Conservation (phyloP, 2,888 invertebrate genomes). For the Ecliptopera silaceata region DNA sequence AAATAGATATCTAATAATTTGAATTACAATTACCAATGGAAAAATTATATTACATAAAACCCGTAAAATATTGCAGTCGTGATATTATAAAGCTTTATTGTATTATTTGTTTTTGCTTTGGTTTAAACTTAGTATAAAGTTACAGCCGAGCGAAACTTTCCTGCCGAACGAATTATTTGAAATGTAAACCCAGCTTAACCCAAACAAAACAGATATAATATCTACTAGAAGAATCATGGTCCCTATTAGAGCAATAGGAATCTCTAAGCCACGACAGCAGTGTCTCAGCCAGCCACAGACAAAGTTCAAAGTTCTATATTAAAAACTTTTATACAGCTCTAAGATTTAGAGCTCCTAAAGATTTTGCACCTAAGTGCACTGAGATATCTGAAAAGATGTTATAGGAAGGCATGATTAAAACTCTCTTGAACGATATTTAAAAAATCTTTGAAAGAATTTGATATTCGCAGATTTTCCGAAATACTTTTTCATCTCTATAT, state of each 20-base stretch:
- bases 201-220: conserved; percentile 7
- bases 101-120: background rate
- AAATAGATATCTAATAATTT: no score
- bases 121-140: background rate
- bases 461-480: no score
- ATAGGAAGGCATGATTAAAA: no score
- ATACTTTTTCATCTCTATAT: no score
- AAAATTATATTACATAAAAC: no score
- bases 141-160: background rate
- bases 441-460: no score
- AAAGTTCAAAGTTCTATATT: conserved; percentile 46
- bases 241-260: conserved; percentile 43
- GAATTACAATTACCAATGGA: no score
- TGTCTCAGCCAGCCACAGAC: conserved; percentile 30
- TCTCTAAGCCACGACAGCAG: conserved; percentile 37
- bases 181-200: conserved; percentile 9
- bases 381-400: conserved; percentile 9
- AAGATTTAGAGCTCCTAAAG: conserved; percentile 38
- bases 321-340: conserved; percentile 49
- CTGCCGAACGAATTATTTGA: background rate
- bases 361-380: conserved; percentile 32
- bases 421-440: no score
- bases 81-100: no score
- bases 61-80: no score
- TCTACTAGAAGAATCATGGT: conserved; percentile 23